phyloP scores from a whole-genome alignment of 2,113 vertebrate species.

The Carollia perspicillata region DNA sequence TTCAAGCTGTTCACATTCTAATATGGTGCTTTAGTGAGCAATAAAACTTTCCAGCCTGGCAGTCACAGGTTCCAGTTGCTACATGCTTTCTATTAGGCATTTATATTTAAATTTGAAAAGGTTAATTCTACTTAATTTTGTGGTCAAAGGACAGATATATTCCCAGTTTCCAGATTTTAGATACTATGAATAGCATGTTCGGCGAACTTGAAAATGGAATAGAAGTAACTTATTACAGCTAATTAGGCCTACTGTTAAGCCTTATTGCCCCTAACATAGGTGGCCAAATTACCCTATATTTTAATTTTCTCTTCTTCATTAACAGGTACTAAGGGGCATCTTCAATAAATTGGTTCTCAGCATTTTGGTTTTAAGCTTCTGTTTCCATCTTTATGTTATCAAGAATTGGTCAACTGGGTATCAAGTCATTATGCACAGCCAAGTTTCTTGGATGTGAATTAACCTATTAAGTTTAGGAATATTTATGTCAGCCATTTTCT shows the following conservation, averaged over 20 bases:
- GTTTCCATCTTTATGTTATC: neutral
- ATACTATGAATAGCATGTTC: neutral
- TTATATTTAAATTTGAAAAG: conserved; percentile 61
- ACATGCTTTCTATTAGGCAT: conserved; percentile 27
- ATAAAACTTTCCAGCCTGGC: neutral
- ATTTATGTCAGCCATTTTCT: conserved; percentile 25
- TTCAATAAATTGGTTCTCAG: conserved; percentile 30
- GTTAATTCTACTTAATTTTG: conserved; percentile 59
- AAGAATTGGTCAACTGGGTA: conserved; percentile 20
- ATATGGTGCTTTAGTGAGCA: neutral
- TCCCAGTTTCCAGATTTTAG: conserved; percentile 27
- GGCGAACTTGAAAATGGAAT: conserved; percentile 10
- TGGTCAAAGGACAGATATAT: conserved; percentile 55
- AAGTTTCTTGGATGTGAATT: conserved; percentile 26
- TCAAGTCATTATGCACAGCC: neutral
- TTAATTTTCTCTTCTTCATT: conserved; percentile 53
- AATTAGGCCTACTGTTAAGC: conserved; percentile 36
- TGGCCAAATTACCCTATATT: neutral
- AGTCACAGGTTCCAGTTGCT: neutral
- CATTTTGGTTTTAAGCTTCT: conserved; percentile 34
- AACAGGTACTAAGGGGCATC: conserved; percentile 32
- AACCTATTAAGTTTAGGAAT: conserved; percentile 1
- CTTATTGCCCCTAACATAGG: neutral
- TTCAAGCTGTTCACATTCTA: neutral
- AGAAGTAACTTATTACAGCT: conserved; percentile 39